phyloP scores from a whole-genome alignment of 2,113 vertebrate species.

The Scopus umbretta region DNA sequence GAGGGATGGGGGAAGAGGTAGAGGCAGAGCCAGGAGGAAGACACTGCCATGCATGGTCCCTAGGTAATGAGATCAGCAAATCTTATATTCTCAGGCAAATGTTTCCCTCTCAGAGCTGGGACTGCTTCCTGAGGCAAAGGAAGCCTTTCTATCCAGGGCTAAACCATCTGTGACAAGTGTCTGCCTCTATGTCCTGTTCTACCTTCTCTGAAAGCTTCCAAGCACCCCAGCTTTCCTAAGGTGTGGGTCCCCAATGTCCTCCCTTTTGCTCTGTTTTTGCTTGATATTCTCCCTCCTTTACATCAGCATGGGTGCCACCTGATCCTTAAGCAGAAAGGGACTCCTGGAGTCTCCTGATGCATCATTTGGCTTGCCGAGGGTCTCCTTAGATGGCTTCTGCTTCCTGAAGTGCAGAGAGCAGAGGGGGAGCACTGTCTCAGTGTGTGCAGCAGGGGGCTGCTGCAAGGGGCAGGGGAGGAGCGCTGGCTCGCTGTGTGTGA shows the following conservation, averaged over 20 bases:
- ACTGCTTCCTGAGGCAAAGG: background rate
- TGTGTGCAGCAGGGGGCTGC: background rate
- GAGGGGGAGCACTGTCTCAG: background rate
- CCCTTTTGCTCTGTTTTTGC: background rate
- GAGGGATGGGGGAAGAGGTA: background rate
- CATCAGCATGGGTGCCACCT: background rate
- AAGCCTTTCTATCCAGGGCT: background rate
- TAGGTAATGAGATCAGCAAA: background rate
- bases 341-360: background rate
- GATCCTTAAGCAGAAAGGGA: background rate
- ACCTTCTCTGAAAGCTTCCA: background rate
- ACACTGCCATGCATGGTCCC: background rate
- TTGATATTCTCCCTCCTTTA: background rate
- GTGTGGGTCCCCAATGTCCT: background rate
- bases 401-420: background rate
- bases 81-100: background rate
- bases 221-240: background rate
- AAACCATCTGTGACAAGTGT: background rate
- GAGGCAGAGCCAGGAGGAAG: background rate
- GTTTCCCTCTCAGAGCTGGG: background rate
- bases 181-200: background rate
- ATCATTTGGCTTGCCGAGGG: background rate
- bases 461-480: background rate
- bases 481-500: background rate
- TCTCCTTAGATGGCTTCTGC: background rate